Evolutionary conservation across 2,797 vertebrate genomes (phyloP).

Genomic region (Amblyraja radiata): DNA sequence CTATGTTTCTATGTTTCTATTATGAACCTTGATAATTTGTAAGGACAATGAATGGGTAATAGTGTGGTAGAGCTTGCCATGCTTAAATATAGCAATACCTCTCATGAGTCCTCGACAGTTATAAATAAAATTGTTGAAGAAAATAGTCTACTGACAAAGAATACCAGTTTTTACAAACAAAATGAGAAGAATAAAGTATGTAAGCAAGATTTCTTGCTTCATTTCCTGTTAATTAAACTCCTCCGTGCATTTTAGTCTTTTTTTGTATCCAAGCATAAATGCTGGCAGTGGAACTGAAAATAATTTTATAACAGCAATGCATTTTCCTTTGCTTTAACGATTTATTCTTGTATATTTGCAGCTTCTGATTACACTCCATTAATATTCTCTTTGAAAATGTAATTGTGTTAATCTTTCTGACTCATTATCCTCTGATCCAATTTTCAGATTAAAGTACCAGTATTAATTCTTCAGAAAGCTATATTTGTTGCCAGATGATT

Average conservation of each 20-base stretch:
- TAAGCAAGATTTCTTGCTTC: background rate
- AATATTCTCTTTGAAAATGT: background rate
- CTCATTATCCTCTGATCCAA: background rate
- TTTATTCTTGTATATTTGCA: background rate
- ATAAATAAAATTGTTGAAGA: background rate
- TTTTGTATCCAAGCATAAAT: background rate
- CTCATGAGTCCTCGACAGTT: background rate
- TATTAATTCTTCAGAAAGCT: background rate
- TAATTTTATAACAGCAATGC: background rate
- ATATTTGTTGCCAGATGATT: background rate
- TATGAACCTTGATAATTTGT: too few relatives aligned
- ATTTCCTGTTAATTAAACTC: background rate
- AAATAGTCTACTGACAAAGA: background rate
- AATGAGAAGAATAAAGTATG: background rate
- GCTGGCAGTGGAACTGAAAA: background rate
- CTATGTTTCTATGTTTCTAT: too few relatives aligned
- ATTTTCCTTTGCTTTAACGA: background rate
- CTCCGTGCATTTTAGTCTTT: background rate
- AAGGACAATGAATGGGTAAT: background rate
- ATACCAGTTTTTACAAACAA: background rate
- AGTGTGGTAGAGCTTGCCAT: background rate
- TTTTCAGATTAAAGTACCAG: background rate
- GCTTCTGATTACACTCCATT: background rate
- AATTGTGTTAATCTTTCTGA: slow-evolving; percentile 3
- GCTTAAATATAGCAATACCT: background rate